phyloP scores from a whole-genome alignment of 53 echinoderm and acorn worm species.

The Apostichopus leukothele region DNA sequence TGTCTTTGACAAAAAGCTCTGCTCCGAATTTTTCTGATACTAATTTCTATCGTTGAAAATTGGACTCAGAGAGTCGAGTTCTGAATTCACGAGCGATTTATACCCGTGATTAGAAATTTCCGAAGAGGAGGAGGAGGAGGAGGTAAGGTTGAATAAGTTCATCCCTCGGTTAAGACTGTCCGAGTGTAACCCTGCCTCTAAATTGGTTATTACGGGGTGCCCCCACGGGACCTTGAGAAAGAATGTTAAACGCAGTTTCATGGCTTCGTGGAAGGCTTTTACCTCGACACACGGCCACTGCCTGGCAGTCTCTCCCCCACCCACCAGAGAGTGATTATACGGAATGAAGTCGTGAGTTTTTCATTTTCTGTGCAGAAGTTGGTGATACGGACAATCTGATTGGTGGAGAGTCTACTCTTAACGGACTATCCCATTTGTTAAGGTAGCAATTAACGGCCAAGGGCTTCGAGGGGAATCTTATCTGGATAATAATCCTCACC shows the following conservation, averaged over 20 bases:
- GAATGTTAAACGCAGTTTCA: constrained; percentile 29
- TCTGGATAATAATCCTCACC: constrained; percentile 22
- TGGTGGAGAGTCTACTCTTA: constrained; percentile 13
- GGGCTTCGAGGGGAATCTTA: constrained; percentile 6
- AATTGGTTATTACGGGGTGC: constrained; percentile 35
- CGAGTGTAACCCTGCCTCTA: constrained; percentile 12
- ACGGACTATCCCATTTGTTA: constrained; percentile 23
- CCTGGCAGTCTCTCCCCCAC: too few relatives aligned
- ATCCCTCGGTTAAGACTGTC: constrained; percentile 9
- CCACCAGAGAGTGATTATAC: too few relatives aligned
- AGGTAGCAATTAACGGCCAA: constrained; percentile 25
- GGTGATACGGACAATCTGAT: constrained; percentile 34
- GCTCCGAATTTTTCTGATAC: neutral
- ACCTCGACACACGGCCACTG: neutral
- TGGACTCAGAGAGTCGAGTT: neutral
- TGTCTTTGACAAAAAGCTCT: neutral
- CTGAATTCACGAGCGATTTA: neutral
- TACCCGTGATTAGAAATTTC: constrained; percentile 8
- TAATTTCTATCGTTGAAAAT: neutral
- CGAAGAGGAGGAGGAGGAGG: neutral
- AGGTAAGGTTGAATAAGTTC: constrained; percentile 26
- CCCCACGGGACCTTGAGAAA: neutral
- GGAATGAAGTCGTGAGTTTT: constrained; percentile 30
- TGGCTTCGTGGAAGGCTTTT: neutral
- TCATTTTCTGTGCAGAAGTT: constrained; percentile 48